These are phyloP conservation scores for Oikopleura dioica DNA, from an alignment of 23 tunicate genomes.

Conservation along the genomic window DNA sequence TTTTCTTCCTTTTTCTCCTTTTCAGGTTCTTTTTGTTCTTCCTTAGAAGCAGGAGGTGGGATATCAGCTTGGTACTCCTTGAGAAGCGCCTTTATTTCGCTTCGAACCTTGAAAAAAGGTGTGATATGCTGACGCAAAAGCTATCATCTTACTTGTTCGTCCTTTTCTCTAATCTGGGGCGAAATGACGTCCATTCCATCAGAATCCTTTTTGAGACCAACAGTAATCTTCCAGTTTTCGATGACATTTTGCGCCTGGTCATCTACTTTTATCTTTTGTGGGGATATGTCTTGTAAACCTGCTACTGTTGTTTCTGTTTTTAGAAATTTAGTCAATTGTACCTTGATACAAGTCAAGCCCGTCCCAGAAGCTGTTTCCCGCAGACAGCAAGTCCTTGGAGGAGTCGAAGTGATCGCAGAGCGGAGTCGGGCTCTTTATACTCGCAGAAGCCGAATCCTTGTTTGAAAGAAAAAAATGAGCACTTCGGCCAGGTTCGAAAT, in stretches of 20 bases:
- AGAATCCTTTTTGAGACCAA: constrained; percentile 21
- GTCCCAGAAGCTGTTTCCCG: constrained; percentile 51
- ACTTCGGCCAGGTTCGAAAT: background rate
- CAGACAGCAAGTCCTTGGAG: constrained; percentile 44
- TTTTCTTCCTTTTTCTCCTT: constrained; percentile 16
- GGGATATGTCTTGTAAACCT: no score
- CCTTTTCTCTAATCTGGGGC: constrained; percentile 14
- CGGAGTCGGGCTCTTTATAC: constrained; percentile 72
- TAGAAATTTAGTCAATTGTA: no score
- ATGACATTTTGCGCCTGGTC: constrained; percentile 62
- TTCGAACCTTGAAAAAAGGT: no score
- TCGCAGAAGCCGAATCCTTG: constrained; percentile 96
- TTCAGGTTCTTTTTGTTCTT: constrained; percentile 15
- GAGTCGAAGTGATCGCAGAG: constrained; percentile 58
- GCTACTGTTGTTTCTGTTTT: no score
- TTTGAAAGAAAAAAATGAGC: no score
- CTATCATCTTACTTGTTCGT: background rate
- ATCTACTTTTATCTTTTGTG: constrained; percentile 95
- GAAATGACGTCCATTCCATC: constrained; percentile 17
- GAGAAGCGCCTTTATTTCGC: background rate
- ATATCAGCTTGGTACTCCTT: no score
- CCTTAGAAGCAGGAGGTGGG: no score
- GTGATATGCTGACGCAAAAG: no score
- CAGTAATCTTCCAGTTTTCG: constrained; percentile 73
- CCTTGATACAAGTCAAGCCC: no score